Percentiles rank a stretch among this genome's conserved stretches.
Evolutionary conservation across 2,113 vertebrate species (phyloP).

Genomic region (Porphyrio hochstetteri): DNA sequence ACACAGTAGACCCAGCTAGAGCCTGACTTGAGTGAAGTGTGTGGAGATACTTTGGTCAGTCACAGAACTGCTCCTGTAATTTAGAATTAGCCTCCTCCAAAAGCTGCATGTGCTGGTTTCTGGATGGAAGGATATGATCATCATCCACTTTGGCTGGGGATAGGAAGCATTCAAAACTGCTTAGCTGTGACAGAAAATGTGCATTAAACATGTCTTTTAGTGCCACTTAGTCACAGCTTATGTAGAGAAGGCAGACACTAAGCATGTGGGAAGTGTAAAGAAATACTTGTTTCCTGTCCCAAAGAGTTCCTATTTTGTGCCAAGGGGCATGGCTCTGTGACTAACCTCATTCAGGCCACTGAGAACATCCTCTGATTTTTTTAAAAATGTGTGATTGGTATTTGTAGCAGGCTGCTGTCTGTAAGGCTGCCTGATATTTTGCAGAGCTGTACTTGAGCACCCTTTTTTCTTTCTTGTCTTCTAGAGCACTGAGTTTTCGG

Average conservation of each 20-base stretch:
- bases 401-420: not conserved
- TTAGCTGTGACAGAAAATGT: not conserved
- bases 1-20: not conserved
- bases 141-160: not conserved
- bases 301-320: not conserved
- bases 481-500: constrained; percentile 94
- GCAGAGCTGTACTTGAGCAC: not conserved
- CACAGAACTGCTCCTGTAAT: not conserved
- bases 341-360: not conserved
- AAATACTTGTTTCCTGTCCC: not conserved
- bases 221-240: not conserved
- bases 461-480: constrained; percentile 23
- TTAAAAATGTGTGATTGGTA: not conserved
- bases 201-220: not conserved
- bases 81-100: not conserved
- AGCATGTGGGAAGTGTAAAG: not conserved
- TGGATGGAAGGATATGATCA: not conserved
- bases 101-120: not conserved
- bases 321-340: not conserved
- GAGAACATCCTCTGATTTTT: not conserved
- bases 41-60: not conserved
- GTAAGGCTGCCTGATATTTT: not conserved
- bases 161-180: not conserved
- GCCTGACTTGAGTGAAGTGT: not conserved
- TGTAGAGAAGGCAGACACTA: not conserved